phyloP scores from a whole-genome alignment of 2,797 vertebrate species.

The Gymnodraco acuticeps region DNA sequence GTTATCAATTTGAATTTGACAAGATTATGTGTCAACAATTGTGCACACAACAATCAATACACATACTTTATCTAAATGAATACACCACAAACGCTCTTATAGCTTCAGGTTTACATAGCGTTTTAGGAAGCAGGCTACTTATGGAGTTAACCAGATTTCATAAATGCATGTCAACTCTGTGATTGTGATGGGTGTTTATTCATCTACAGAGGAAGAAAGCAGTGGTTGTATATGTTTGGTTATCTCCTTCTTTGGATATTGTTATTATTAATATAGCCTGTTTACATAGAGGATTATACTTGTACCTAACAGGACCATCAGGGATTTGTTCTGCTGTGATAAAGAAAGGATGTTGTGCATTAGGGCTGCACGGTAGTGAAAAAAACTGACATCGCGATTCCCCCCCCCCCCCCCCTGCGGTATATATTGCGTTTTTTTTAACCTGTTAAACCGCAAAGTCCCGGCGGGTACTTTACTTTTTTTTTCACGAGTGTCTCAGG shows the following conservation, averaged over 20 bases:
- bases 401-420: no score
- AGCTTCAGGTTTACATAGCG: neutral
- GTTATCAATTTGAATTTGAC: conserved; percentile 11
- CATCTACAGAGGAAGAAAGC: neutral
- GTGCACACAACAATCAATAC: neutral
- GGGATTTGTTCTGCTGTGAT: neutral
- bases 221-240: neutral
- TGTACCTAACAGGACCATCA: neutral
- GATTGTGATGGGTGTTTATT: neutral
- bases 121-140: neutral
- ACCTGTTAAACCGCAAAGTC: no score
- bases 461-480: no score
- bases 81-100: neutral
- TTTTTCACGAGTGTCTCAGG: no score
- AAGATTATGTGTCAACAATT: conserved; percentile 10
- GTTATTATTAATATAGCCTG: neutral
- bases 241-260: neutral
- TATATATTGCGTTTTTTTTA: no score
- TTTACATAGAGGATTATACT: neutral
- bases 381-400: no score
- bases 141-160: conserved; percentile 1
- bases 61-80: neutral
- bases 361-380: no score
- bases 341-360: neutral
- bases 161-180: neutral